Evolutionary conservation across 2,797 vertebrate genomes (phyloP), one percentile per base, ranked within the genome.

Genomic region (Linurgus olivaceus): DNA sequence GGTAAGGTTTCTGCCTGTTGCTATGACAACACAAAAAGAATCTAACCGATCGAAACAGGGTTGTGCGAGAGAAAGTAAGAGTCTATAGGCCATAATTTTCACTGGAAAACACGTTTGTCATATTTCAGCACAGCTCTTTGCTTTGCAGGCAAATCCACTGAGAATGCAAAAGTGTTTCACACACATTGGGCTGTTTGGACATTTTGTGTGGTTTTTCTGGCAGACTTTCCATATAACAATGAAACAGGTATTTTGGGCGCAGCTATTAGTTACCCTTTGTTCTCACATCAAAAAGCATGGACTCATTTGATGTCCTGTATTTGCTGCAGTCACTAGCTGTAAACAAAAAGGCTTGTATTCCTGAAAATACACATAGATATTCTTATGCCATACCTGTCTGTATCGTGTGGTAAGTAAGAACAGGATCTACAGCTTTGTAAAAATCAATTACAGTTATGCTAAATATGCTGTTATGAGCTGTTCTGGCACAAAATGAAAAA

Each of bases 21-120:
- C 90, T 87, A 91, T 52, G 85, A 55, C 55, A 95, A 88, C 90
- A 50, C 2, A 73, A 85, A 79, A 91, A 79, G 78, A 83, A 82
- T 80, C 75, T 52, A 81, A 50, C 35, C 2, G 20, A 66, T 57
- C 0, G 5, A 89, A 93, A 86, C n/a, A 59, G 31, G 26, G 42
- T 37, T 67, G 28, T 88, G 44, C 15, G 29, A 87, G 28, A 59
- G 67, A 66, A 85, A 19, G 25, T 37, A 55, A 44, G 62, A 70
- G 35, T 73, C 68, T 63, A 19, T 17, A 70, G 67, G 48, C 37
- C 78, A 42, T 47, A 48, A 51, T 87, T 87, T 85, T 35, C n/a
- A n/a, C 51, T 33, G 28, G 66, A 81, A 85, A 82, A 33, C 16
- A 70, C 14, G 44, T 62, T 44, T 47, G 37, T 21, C 48, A 24